Percentiles rank a stretch among this genome's conserved stretches.
Conservation (phyloP, 2,888 invertebrate species). For the Neoaliturus tenellus region DNA sequence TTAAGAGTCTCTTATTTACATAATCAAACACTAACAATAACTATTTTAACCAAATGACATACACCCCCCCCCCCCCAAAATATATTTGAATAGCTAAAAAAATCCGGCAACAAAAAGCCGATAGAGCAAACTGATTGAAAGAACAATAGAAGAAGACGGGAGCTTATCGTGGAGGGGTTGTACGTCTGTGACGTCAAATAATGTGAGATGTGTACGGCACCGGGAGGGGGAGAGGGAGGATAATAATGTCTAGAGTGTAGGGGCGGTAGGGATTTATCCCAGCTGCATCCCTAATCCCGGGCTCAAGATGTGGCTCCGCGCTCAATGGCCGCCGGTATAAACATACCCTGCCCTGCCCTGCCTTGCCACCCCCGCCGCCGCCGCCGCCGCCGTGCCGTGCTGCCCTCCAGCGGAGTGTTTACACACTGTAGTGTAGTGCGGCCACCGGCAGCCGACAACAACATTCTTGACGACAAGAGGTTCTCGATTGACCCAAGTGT, state of each 20-base stretch:
- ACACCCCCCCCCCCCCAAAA: too few relatives aligned
- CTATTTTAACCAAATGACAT: too few relatives aligned
- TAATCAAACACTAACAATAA: too few relatives aligned
- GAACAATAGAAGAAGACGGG: not conserved
- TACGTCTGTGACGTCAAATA: slow-evolving; percentile 21
- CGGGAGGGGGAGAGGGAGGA: slow-evolving; percentile 23
- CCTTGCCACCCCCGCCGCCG: too few relatives aligned
- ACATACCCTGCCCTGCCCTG: not conserved
- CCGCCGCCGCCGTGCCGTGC: too few relatives aligned
- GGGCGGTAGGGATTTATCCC: slow-evolving; percentile 47
- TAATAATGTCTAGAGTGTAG: slow-evolving; percentile 45
- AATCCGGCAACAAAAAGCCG: too few relatives aligned
- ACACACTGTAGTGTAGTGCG: slow-evolving; percentile 1
- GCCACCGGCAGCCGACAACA: not conserved
- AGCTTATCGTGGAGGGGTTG: not conserved
- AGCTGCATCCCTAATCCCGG: slow-evolving; percentile 51
- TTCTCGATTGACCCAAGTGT: too few relatives aligned
- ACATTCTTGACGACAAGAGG: not conserved
- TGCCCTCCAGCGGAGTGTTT: too few relatives aligned
- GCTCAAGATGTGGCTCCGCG: slow-evolving; percentile 34
- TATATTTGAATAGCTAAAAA: too few relatives aligned
- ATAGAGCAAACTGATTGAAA: slow-evolving; percentile 11
- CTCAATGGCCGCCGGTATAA: slow-evolving; percentile 44
- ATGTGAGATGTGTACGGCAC: slow-evolving; percentile 29
- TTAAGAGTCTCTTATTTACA: too few relatives aligned